Percentiles rank a stretch among this genome's conserved stretches.
Conservation (phyloP, 2,113 vertebrate species). For the Coptodon bakossiorum region DNA sequence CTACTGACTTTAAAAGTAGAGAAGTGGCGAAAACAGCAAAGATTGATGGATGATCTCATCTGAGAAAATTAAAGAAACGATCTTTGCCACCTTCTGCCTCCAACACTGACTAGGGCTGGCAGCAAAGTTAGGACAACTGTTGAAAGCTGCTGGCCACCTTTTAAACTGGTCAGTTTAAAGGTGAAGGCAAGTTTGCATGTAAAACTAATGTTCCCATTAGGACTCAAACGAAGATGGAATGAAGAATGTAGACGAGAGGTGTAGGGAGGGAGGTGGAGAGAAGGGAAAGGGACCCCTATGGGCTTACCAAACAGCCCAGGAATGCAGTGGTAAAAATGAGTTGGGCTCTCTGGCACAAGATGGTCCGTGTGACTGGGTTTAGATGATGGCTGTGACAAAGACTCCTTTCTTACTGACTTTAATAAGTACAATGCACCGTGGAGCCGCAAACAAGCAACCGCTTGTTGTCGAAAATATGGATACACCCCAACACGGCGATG, state of each 20-base stretch:
- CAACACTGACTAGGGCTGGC: not conserved
- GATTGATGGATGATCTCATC: not conserved
- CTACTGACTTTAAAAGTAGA: not conserved
- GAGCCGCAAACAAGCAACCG: conserved; percentile 52
- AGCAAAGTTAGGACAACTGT: not conserved
- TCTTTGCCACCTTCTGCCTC: not conserved
- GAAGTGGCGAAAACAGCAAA: not conserved
- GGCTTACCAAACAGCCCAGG: conserved; percentile 72
- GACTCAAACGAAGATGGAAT: conserved; percentile 26
- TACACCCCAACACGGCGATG: not conserved
- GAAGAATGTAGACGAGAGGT: conserved; percentile 34
- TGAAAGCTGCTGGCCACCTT: not conserved
- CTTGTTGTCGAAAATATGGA: conserved; percentile 51
- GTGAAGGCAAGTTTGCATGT: not conserved
- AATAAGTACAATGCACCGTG: conserved; percentile 66
- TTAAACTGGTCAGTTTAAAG: not conserved
- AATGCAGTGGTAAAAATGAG: conserved; percentile 70
- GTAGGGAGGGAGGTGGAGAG: not conserved
- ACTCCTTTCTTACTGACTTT: conserved; percentile 77
- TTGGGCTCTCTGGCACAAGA: conserved; percentile 76
- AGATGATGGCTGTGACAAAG: conserved; percentile 75
- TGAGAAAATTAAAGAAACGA: not conserved
- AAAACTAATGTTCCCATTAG: conserved; percentile 12
- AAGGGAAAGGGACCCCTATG: conserved; percentile 45
- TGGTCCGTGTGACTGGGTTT: conserved; percentile 75